A percentile compares a stretch with the other conserved stretches of the same genome.
These are phyloP conservation scores for Gambusia holbrooki DNA, from an alignment of 2,113 vertebrate species.

Conservation along the genomic window DNA sequence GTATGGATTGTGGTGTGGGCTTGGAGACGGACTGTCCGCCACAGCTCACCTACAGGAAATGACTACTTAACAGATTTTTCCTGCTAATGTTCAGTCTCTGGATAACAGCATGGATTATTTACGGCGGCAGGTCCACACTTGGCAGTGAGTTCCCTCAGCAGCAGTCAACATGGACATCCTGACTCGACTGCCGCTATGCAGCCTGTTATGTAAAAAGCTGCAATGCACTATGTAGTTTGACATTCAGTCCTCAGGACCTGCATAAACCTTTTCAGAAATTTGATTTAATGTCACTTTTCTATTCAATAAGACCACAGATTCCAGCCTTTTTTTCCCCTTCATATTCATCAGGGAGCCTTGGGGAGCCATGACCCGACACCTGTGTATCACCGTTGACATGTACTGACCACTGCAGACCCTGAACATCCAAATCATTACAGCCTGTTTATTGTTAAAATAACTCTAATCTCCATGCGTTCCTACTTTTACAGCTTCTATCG, in stretches of 20 bases:
- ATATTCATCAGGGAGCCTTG: background rate
- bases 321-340: background rate
- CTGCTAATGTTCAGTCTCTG: background rate
- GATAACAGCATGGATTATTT: background rate
- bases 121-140: background rate
- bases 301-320: background rate
- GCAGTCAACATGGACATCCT: too few species aligned
- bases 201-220: too few species aligned
- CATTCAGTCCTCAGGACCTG: background rate
- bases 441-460: too few species aligned
- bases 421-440: too few species aligned
- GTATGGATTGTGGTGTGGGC: too few species aligned
- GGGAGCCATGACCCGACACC: too few species aligned
- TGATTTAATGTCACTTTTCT: background rate
- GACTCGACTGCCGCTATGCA: too few species aligned
- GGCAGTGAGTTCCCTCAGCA: too few species aligned
- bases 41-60: background rate
- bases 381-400: background rate
- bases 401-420: background rate
- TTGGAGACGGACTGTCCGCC: too few species aligned
- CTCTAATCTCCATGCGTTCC: too few species aligned
- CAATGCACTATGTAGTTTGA: background rate
- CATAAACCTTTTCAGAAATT: background rate
- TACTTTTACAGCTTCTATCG: too few species aligned
- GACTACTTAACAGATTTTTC: background rate